A percentile compares a stretch with the other conserved stretches of the same genome.
Evolutionary conservation across 2,888 invertebrate genomes (phyloP).

Genomic region (Tryphoninae sp.): DNA sequence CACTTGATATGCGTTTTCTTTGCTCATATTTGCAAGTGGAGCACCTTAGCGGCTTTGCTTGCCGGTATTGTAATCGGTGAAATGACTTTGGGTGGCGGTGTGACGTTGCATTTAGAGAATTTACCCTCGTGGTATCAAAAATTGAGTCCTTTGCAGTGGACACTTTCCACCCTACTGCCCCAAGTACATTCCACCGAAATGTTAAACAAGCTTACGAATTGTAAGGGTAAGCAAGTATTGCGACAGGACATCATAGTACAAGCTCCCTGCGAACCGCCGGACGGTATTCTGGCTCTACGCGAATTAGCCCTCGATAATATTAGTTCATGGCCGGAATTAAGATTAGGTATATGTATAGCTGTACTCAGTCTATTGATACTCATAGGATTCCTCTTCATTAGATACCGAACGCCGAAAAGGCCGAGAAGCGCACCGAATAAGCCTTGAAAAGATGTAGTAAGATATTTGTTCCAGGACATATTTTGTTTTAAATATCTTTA

Average conservation of each 20-base stretch:
- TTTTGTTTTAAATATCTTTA: constrained; percentile 16
- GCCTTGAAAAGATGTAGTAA: constrained; percentile 80
- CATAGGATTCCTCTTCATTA: constrained; percentile 83
- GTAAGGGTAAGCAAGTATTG: constrained; percentile 86
- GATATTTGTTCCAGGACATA: not conserved
- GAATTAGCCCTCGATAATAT: constrained; percentile 83
- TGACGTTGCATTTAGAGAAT: constrained; percentile 76
- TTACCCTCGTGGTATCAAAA: constrained; percentile 77
- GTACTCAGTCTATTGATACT: constrained; percentile 85
- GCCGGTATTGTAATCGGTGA: constrained; percentile 76
- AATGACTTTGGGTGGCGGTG: constrained; percentile 75
- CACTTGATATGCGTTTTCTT: constrained; percentile 77
- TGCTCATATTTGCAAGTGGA: constrained; percentile 77
- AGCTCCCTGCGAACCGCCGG: constrained; percentile 90
- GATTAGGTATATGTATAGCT: constrained; percentile 84
- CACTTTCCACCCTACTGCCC: constrained; percentile 74
- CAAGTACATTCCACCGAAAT: constrained; percentile 72
- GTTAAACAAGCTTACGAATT: constrained; percentile 74
- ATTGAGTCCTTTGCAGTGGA: constrained; percentile 78
- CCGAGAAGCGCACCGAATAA: constrained; percentile 85
- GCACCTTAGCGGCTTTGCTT: constrained; percentile 73
- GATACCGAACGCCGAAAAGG: constrained; percentile 82
- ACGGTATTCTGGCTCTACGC: constrained; percentile 85
- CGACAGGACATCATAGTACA: constrained; percentile 93
- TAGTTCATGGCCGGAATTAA: constrained; percentile 82